Evolutionary conservation across 2,888 invertebrate genomes (phyloP), one percentile per base, ranked within the genome.

Genomic region (Euplexia lucipara): DNA sequence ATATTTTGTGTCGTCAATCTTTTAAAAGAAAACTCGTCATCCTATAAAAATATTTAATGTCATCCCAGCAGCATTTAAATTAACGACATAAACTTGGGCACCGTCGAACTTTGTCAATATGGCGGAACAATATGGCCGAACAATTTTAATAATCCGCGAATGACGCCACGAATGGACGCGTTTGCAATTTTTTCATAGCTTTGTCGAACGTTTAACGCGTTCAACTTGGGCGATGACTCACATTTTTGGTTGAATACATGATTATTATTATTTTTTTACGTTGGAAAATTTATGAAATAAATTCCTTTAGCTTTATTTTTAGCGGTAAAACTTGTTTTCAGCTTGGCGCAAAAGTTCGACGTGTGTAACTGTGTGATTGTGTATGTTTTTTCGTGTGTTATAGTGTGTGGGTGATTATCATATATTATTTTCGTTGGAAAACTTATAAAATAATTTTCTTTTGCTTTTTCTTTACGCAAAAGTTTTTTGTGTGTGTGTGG

Each of bases 61-160:
- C 87, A 86, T 79, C 81, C 82, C 79, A 85, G 82, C 79, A 85
- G 82, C 84, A 88, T 91, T 90, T 83, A 90, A 91, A 92, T 91
- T 89, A 87, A 90, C 85, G 89, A 82, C 79, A 83, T 83, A 88
- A 90, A 88, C 84, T 89, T 88, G 74, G 71, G 73, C 52, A 62
- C 69, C 64, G 70, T 64, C 61, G 70, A 93, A 92, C 91, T 92
- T 93, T 91, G 84, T 83, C 91, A 93, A 93, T 92, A 92, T 91
- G 84, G 84, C 83, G 75, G 86, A 84, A 88, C 87, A 87, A 88
- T 90, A 89, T 89, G 85, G 83, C 75, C 82, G 87, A 92, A 91
- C 90, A 92, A 92, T 92, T 91, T 91, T 91, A 91, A 92, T 91
- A 91, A 90, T 91, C 88, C 86, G 78, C 76, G 83, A 87, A 84